These are phyloP conservation scores for Nycticryphes semicollaris DNA, from an alignment of 2,113 vertebrate genomes.

Conservation along the genomic window DNA sequence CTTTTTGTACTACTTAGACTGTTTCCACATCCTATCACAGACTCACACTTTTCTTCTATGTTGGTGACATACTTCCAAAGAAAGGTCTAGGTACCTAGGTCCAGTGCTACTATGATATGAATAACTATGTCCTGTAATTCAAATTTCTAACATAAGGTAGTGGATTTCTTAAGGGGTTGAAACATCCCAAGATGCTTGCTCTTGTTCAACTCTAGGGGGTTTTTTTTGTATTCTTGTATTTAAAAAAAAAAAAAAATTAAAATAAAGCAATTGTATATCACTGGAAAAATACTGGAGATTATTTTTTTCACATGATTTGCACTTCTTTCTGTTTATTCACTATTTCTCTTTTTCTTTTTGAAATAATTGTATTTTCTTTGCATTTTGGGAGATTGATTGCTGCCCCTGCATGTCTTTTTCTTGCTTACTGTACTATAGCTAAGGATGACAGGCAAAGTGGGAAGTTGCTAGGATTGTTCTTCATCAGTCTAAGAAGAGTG, in stretches of 20 bases:
- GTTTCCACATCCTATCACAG: background rate
- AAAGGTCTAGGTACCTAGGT: background rate
- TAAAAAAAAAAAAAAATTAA: background rate
- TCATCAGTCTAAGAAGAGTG: background rate
- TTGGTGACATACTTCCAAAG: background rate
- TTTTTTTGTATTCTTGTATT: background rate
- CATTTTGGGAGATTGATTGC: background rate
- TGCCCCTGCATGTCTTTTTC: background rate
- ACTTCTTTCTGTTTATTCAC: background rate
- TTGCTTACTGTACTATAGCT: background rate
- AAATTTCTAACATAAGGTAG: background rate
- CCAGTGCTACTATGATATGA: background rate
- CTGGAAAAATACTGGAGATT: background rate
- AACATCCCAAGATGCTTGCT: background rate
- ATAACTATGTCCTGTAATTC: background rate
- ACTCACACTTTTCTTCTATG: background rate
- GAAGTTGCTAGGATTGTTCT: background rate
- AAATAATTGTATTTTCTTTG: background rate
- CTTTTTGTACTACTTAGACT: background rate
- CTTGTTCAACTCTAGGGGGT: background rate
- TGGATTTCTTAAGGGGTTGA: background rate
- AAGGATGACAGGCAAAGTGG: background rate
- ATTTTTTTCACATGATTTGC: no score
- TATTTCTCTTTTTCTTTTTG: background rate
- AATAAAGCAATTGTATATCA: background rate